Base-by-base conservation (phyloP, 2,113 vertebrate species). In the Fulmarus glacialis region DNA sequence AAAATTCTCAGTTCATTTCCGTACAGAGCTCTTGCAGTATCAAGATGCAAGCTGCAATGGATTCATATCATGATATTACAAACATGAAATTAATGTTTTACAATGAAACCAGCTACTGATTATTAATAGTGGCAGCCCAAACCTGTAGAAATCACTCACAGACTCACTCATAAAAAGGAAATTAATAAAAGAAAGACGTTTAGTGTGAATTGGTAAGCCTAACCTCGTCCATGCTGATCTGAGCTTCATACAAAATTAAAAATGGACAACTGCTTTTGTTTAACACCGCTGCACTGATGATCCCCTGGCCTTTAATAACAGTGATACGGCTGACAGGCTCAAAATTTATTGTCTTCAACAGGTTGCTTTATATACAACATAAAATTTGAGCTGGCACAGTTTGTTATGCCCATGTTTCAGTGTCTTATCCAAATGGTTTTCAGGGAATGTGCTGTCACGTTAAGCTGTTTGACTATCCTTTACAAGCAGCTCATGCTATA, bases 311-410 rank as follows among this genome's bases (percentile, higher is more conserved):
- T 97, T 97, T 95, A 86, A 50, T 53, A 94, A 87, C 74, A 85
- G 87, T 18, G 70, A 93, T 89, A 91, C 87, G 68, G 77, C 48
- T 84, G 94, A 95, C 96, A 97, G 90, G 60, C 92, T 66, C 70
- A 23, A 63, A 93, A 96, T 96, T 89, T 90, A 97, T 96, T 80
- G 90, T 78, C 96, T 95, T 96, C 89, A 91, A 80, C 95, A 81
- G 84, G 94, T 96, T 97, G 94, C 95, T 97, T 97, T 96, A 97
- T 97, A 98, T 95, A 94, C 91, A 96, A 67, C 96, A 93, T 68
- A 94, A 94, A 89, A 93, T 94, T 64, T 45, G 82, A 97, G 91
- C 89, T 96, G 94, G 73, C 82, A 80, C 52, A 79, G 74, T 93
- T 92, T 15, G 26, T 83, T 73, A 72, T 60, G 71, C 75, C 90